These are phyloP conservation scores for Lordiphosa andalusiaca DNA, from an alignment of 2,888 invertebrate genomes.

Conservation along the genomic window DNA sequence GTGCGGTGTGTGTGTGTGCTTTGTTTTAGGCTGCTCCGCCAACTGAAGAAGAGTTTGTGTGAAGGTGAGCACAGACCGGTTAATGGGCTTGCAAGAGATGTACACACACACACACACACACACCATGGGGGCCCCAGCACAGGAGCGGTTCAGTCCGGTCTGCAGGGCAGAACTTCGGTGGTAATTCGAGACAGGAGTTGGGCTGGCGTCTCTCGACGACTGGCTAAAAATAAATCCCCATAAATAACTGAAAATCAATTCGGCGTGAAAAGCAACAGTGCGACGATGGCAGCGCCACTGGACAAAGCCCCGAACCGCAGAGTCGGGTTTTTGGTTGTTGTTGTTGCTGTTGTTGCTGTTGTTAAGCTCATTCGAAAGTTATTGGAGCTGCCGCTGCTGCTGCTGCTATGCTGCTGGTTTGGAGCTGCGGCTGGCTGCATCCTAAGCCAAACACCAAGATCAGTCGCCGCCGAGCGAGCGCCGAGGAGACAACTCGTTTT, in stretches of 20 bases:
- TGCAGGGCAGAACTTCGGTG: background rate
- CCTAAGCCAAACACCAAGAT: conserved; percentile 40
- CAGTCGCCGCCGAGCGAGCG: conserved; percentile 73
- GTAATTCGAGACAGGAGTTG: conserved; percentile 38
- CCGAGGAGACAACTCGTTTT: conserved; percentile 55
- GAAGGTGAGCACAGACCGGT: conserved; percentile 19
- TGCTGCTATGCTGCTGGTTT: conserved; percentile 1
- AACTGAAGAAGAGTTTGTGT: conserved; percentile 16
- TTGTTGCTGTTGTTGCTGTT: conserved; percentile 14
- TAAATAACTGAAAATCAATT: conserved; percentile 74
- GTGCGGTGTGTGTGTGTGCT: background rate
- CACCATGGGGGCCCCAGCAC: conserved; percentile 2
- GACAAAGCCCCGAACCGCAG: conserved; percentile 25
- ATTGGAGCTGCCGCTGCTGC: conserved; percentile 25
- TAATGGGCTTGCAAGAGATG: conserved; percentile 23
- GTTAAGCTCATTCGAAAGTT: conserved; percentile 66
- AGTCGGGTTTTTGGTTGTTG: conserved; percentile 17
- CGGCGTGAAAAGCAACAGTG: conserved; percentile 61
- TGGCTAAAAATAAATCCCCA: conserved; percentile 48
- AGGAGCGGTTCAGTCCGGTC: conserved; percentile 27
- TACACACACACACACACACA: no score
- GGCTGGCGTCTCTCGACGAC: conserved; percentile 1
- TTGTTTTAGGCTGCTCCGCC: conserved; percentile 9
- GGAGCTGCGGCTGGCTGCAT: conserved; percentile 51
- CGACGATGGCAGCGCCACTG: conserved; percentile 28